Evolutionary conservation across 2,888 invertebrate genomes (phyloP), one percentile per base, ranked within the genome.

Genomic region (Chymomyza fuscimana): DNA sequence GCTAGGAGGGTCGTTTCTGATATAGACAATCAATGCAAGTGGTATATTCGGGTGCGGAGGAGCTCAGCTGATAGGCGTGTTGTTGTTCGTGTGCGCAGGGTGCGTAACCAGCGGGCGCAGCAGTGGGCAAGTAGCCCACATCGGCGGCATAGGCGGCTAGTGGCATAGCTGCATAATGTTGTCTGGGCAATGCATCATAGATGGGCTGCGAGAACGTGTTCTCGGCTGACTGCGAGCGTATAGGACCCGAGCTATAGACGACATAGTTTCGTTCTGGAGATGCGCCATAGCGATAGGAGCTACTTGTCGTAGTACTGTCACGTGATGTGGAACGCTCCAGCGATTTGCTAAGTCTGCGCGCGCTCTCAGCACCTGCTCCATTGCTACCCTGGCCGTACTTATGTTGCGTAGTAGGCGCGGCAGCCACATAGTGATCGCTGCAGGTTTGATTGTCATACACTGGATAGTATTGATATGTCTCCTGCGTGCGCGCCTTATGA

Each of bases 11-110:
- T 91, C 94, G 93, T 79, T 92, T 93, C 70, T 95, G 94, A 58
- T 95, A 93, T 91, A 95, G 94, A 89, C 95, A 95, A 88, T 95
- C 95, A 81, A 95, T 95, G 92, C 95, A 95, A 32, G 95, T 95
- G 61, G 95, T 94, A 70, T 94, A 94, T 77, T 95, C 95, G 68
- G 95, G 94, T 15, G 93, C 92, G 52, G 90, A 90, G 12, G 90
- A 90, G 78, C 90, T 90, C 19, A 90, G 68, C 72, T 88, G 84
- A 92, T 85, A 79, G 54, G 65, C 36, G 40, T 76, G 69, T 65
- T 82, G 72, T 70, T 74, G 78, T 2, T 85, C 87, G n/a, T 85
- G 87, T 5, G 72, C 77, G 60, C 74, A 82, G 69, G 71, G 74
- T 64, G 40, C 52, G 40, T 56, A 51, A 56, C 25, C 46, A 40